phyloP scores from a whole-genome alignment of 2,888 invertebrate species.

The Cyrtodaria siliqua region DNA sequence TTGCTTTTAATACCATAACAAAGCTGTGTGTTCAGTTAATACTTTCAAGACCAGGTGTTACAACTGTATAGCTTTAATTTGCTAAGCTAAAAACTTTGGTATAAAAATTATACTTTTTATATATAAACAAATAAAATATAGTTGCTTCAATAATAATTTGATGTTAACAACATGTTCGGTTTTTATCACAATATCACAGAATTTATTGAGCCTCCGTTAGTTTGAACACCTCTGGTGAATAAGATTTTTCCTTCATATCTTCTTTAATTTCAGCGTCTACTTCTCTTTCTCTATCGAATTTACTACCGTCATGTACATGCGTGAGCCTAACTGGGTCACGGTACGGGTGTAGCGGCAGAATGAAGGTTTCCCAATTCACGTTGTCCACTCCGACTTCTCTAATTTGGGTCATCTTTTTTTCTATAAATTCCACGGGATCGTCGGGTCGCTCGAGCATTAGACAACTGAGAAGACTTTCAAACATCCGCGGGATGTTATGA shows the following conservation, averaged over 20 bases:
- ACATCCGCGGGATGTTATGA: slow-evolving; percentile 83
- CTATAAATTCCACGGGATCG: slow-evolving; percentile 81
- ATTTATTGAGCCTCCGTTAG: slow-evolving; percentile 75
- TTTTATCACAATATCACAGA: no score
- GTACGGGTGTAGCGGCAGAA: slow-evolving; percentile 82
- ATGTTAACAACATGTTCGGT: no score
- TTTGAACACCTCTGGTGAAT: slow-evolving; percentile 80
- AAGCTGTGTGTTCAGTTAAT: no score
- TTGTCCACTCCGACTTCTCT: slow-evolving; percentile 80
- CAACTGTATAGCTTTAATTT: no score
- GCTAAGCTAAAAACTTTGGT: no score
- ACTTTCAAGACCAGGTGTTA: no score
- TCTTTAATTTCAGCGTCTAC: slow-evolving; percentile 51
- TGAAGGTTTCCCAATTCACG: slow-evolving; percentile 85
- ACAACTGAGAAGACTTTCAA: slow-evolving; percentile 82
- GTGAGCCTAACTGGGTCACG: slow-evolving; percentile 75
- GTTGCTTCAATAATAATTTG: no score
- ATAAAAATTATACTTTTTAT: no score
- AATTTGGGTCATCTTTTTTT: slow-evolving; percentile 81
- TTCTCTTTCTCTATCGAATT: slow-evolving; percentile 76
- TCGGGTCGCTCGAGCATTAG: slow-evolving; percentile 84
- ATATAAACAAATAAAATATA: no score
- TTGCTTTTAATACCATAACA: no score
- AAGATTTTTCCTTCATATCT: slow-evolving; percentile 48
- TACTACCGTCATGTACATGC: slow-evolving; percentile 78